phyloP scores from a whole-genome alignment of 2,888 invertebrate species.

The Epinotia ramella region DNA sequence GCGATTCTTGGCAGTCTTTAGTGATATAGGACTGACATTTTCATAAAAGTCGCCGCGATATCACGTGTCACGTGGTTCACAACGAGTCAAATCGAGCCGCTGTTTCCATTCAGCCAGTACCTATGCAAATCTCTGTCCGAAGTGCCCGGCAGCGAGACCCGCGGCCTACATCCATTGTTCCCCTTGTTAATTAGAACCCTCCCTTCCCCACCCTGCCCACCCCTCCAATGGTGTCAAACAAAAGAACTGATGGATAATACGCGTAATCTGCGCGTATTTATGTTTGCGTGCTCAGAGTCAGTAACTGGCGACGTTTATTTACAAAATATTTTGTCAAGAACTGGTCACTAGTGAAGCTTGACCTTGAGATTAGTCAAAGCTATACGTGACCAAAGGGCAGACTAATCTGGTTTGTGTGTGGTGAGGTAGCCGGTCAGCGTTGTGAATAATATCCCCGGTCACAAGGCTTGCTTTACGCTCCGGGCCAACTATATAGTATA shows the following conservation, averaged over 20 bases:
- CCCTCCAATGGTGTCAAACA: slow-evolving; percentile 18
- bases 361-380: neutral
- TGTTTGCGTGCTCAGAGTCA: slow-evolving; percentile 25
- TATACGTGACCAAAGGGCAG: neutral
- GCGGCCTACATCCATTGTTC: slow-evolving; percentile 33
- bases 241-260: slow-evolving; percentile 43
- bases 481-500: no score
- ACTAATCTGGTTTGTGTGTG: neutral
- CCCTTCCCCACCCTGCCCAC: neutral
- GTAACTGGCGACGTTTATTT: neutral
- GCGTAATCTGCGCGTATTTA: slow-evolving; percentile 35
- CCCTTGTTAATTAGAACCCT: slow-evolving; percentile 36
- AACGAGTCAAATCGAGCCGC: neutral
- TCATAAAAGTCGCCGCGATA: neutral
- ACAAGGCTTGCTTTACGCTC: no score
- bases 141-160: neutral
- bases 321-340: neutral
- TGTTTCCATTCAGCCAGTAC: neutral
- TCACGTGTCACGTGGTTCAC: neutral
- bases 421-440: neutral
- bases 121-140: slow-evolving; percentile 21
- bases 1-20: no score
- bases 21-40: no score
- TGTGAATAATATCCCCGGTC: neutral
- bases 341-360: neutral